These are phyloP conservation scores for Zaprionus lachaisei DNA, from an alignment of 1,140 invertebrate species.

Conservation along the genomic window DNA sequence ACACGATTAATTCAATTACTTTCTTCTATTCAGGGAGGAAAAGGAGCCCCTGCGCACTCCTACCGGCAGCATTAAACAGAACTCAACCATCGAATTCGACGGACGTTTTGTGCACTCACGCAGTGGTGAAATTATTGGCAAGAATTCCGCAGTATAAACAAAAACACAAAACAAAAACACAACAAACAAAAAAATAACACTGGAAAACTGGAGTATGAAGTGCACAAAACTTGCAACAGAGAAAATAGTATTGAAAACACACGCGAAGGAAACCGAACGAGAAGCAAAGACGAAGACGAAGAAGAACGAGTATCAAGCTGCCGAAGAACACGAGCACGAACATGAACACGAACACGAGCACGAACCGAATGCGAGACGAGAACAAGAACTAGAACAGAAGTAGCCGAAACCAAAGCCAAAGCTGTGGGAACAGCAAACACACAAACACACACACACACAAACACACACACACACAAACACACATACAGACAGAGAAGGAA, in stretches of 20 bases:
- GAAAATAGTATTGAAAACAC: slow-evolving; percentile 45
- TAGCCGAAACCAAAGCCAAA: slow-evolving; percentile 57
- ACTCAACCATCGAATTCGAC: slow-evolving; percentile 92
- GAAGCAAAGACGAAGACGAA: slow-evolving; percentile 8
- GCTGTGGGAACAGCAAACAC: slow-evolving; percentile 46
- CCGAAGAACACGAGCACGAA: neutral
- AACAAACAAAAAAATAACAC: neutral
- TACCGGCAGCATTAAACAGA: slow-evolving; percentile 88
- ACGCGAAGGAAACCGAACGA: neutral
- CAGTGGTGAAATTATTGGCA: slow-evolving; percentile 91
- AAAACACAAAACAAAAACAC: neutral
- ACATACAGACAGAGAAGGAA: neutral
- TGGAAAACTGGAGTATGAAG: slow-evolving; percentile 1
- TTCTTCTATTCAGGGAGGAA: slow-evolving; percentile 87
- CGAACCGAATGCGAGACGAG: neutral
- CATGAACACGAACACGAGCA: neutral
- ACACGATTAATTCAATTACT: neutral
- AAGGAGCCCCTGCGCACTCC: slow-evolving; percentile 91
- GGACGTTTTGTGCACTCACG: slow-evolving; percentile 91
- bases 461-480: slow-evolving; percentile 9
- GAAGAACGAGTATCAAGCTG: slow-evolving; percentile 6
- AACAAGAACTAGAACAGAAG: neutral
- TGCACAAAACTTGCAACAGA: slow-evolving; percentile 56
- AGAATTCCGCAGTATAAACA: slow-evolving; percentile 92
- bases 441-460: neutral